Evolutionary conservation across 1,140 invertebrate genomes (phyloP).

Genomic region (Achatina immaculata): DNA sequence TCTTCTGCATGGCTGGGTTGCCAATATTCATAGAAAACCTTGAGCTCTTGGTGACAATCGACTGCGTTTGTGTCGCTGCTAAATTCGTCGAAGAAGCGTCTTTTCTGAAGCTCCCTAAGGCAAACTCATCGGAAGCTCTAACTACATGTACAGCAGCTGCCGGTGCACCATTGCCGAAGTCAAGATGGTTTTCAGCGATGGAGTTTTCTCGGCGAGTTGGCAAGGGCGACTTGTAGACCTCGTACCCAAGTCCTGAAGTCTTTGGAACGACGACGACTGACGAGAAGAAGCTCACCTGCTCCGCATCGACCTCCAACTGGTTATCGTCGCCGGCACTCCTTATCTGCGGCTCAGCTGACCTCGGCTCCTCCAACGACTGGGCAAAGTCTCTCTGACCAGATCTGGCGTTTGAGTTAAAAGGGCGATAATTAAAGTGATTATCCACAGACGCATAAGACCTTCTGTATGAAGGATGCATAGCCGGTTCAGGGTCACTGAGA

Average conservation of each 20-base stretch:
- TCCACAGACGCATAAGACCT: no score
- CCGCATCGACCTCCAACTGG: background rate
- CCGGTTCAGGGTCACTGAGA: background rate
- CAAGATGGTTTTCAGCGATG: background rate
- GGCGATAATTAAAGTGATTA: no score
- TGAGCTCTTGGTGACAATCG: background rate
- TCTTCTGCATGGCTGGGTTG: constrained; percentile 24
- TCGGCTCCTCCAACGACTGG: constrained; percentile 18
- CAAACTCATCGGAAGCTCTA: background rate
- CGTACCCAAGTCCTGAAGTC: constrained; percentile 15
- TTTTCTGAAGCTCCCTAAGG: background rate
- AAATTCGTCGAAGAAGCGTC: background rate
- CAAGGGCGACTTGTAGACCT: background rate
- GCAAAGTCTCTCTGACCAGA: constrained; percentile 20
- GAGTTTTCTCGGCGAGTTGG: background rate
- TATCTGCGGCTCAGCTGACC: background rate
- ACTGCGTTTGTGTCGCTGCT: background rate
- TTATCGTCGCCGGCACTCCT: background rate
- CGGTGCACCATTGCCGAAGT: background rate
- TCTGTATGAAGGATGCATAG: background rate
- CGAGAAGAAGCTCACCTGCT: background rate
- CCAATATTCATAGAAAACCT: constrained; percentile 25
- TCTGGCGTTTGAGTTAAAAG: background rate
- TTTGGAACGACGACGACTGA: constrained; percentile 18
- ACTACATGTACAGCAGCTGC: background rate